Evolutionary conservation across 2,113 vertebrate species (phyloP).

Genomic region (Prietella phreatophila): DNA sequence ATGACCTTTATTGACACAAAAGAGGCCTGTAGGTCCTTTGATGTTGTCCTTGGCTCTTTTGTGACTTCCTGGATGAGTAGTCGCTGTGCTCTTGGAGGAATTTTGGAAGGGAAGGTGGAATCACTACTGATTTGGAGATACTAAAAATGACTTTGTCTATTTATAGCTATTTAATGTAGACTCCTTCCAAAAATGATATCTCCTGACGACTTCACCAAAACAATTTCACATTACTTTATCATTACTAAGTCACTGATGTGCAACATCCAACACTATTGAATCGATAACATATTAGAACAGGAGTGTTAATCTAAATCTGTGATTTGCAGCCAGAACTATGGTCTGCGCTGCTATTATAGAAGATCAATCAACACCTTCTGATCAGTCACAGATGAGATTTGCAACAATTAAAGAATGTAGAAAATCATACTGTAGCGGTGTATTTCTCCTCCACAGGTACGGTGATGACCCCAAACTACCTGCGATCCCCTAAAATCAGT

Average conservation of each 20-base stretch:
- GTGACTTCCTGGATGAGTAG: too few relatives aligned
- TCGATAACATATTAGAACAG: neutral
- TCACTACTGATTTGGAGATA: too few relatives aligned
- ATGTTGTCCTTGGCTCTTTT: too few relatives aligned
- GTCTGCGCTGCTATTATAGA: neutral
- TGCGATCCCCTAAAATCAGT: slow-evolving; percentile 83
- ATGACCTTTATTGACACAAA: too few relatives aligned
- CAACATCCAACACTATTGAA: neutral
- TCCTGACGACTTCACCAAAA: neutral
- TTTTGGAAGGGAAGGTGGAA: too few relatives aligned
- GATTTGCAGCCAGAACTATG: neutral
- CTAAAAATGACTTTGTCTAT: neutral
- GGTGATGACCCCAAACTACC: slow-evolving; percentile 96
- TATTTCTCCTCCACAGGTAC: slow-evolving; percentile 76
- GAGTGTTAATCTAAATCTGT: neutral
- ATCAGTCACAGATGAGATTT: neutral
- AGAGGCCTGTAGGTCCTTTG: too few relatives aligned
- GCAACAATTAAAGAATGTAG: neutral
- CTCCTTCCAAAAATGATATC: neutral
- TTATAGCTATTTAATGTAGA: neutral
- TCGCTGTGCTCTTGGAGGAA: too few relatives aligned
- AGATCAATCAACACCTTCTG: neutral
- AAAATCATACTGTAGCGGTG: neutral
- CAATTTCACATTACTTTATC: neutral
- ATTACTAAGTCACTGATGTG: neutral